Evolutionary conservation across 2,113 vertebrate genomes (phyloP).

Genomic region (Psophia crepitans): DNA sequence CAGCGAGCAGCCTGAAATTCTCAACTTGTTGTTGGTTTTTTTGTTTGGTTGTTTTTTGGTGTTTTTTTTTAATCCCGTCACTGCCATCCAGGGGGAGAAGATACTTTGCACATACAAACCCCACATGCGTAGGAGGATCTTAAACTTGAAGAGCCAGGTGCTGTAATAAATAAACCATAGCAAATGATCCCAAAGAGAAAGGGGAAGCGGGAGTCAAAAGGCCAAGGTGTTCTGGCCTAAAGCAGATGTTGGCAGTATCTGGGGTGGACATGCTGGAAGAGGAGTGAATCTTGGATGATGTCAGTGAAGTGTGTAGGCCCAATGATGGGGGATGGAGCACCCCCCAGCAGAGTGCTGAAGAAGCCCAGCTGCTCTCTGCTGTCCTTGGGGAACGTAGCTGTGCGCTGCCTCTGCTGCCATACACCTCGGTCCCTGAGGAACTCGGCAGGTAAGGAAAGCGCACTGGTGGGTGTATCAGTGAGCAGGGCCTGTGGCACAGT

Average conservation of each 20-base stretch:
- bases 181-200: not conserved
- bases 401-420: not conserved
- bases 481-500: not conserved
- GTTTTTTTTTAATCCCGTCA: not conserved
- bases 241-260: not conserved
- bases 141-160: conserved; percentile 5
- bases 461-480: rapidly evolving
- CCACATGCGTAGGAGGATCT: not conserved
- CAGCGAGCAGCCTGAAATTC: not conserved
- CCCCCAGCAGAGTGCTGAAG: not conserved
- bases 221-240: not conserved
- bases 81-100: not conserved
- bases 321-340: not conserved
- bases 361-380: not conserved
- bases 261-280: not conserved
- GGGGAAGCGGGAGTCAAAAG: not conserved
- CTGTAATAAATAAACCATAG: not conserved
- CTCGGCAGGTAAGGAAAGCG: too few relatives aligned
- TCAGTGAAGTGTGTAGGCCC: not conserved
- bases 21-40: not conserved
- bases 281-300: not conserved
- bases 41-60: not conserved
- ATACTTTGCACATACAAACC: not conserved
- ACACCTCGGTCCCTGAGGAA: not conserved
- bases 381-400: rapidly evolving